Conservation (phyloP, 1,140 invertebrate species). For the Mycetomoellerius zeteki region DNA sequence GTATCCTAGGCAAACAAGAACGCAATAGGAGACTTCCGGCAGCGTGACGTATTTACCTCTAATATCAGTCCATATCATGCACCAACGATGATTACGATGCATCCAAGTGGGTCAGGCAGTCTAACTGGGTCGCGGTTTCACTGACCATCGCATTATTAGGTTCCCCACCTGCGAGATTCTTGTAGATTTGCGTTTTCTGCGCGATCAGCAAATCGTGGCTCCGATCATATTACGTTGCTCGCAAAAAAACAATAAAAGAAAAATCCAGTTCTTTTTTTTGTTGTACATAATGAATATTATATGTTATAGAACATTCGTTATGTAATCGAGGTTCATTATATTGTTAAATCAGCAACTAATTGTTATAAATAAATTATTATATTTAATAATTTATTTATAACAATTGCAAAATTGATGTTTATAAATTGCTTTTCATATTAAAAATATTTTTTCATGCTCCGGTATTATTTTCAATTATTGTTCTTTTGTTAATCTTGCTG, state of each 20-base stretch:
- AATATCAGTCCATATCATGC: conserved; percentile 66
- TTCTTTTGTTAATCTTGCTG: no score
- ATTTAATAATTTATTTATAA: no score
- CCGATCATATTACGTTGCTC: not conserved
- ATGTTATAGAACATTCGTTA: no score
- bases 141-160: conserved; percentile 68
- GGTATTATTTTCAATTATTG: no score
- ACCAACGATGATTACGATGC: conserved; percentile 66
- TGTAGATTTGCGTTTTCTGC: conserved; percentile 12
- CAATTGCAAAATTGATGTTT: no score
- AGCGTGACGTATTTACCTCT: conserved; percentile 64
- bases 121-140: conserved; percentile 71
- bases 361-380: no score
- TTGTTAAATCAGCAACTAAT: no score
- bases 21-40: conserved; percentile 9
- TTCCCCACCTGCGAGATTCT: conserved; percentile 38
- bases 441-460: no score
- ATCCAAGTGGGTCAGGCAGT: conserved; percentile 67
- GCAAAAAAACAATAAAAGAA: not conserved
- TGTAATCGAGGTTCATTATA: no score
- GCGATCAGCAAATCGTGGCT: conserved; percentile 16
- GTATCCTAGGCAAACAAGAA: conserved; percentile 50
- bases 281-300: no score
- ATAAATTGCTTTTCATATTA: no score
- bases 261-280: not conserved